These are phyloP conservation scores for Hermaeophaga mercurialis DNA, from an alignment of 2,888 invertebrate genomes.

Conservation along the genomic window DNA sequence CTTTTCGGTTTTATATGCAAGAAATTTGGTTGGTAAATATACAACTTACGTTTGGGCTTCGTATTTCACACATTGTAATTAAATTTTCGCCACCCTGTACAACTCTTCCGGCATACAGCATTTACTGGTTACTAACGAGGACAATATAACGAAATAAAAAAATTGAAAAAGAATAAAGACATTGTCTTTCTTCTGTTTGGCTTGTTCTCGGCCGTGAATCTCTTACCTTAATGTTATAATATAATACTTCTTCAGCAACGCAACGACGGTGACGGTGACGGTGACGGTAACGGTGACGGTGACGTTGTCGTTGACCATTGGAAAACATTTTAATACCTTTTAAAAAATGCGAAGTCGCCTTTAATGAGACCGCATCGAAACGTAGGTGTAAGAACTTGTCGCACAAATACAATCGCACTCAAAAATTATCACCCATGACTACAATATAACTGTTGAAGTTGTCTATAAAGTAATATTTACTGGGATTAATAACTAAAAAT, in stretches of 20 bases:
- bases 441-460: too few species aligned
- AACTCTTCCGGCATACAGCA: neutral
- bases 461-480: too few species aligned
- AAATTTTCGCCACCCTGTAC: too few species aligned
- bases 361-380: slow-evolving; percentile 30
- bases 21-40: too few species aligned
- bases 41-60: too few species aligned
- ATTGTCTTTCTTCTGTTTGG: slow-evolving; percentile 9
- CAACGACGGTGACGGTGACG: slow-evolving; percentile 11
- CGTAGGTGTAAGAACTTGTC: slow-evolving; percentile 44
- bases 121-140: slow-evolving; percentile 13
- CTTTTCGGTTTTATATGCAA: too few species aligned
- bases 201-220: slow-evolving; percentile 13
- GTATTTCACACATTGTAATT: too few species aligned
- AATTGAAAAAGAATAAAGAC: slow-evolving; percentile 12
- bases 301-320: slow-evolving; percentile 15
- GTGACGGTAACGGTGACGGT: slow-evolving; percentile 1
- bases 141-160: slow-evolving; percentile 5
- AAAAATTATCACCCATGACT: slow-evolving; percentile 8
- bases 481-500: too few species aligned
- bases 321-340: slow-evolving; percentile 16
- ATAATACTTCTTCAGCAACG: neutral
- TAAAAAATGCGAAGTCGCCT: slow-evolving; percentile 15
- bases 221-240: neutral
- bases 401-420: slow-evolving; percentile 26